Base-by-base conservation (phyloP, 2,888 invertebrate species). In the Drosophila melanocephala region DNA sequence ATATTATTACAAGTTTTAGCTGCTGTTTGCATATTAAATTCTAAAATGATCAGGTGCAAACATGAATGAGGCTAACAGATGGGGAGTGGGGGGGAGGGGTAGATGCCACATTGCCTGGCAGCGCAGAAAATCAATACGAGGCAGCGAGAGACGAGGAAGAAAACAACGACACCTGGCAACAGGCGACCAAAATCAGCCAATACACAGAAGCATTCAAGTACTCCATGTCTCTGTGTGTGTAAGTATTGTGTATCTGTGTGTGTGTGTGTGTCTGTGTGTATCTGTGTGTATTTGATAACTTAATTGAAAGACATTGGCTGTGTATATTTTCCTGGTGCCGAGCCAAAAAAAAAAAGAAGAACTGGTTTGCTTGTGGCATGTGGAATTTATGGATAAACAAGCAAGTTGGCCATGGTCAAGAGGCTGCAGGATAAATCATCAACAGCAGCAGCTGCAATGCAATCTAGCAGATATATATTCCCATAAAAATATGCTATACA, bases 241-340 rank as follows among this genome's bases (percentile, higher is more conserved):
- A 28, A 28, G 52, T 65, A 50, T 4, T 37, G 22, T 44, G 30
- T 55, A 12, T 59, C 50, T 28, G 19, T 68, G 35, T 33, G 37
- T 28, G 3, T 19, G 3, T 39, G 19, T 5, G 0, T 42, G n/a
- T 42, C 55, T 63, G 33, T 62, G 57, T 72, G 64, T 70, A 39
- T 65, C 42, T 68, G 50, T 53, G 42, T 79, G 58, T 88, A 69
- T 90, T 83, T 86, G 90, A 86, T 86, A 90, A 86, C 86, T 86
- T 86, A 86, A 90, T 86, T 90, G 90, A 90, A 86, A 88, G 80
- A 88, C 90, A 78, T 83, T 87, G 75, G 75, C 79, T n/a, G n/a
- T 22, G 79, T 63, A 60, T 79, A 78, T 79, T 77, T 56, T 42
- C 3, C 78, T 65, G 68, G 75, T 32, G 62, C 63, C 32, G 67